Percentiles rank a stretch among this genome's conserved stretches.
Conservation (phyloP, 2,797 vertebrate species). For the Lateolabrax maculatus region DNA sequence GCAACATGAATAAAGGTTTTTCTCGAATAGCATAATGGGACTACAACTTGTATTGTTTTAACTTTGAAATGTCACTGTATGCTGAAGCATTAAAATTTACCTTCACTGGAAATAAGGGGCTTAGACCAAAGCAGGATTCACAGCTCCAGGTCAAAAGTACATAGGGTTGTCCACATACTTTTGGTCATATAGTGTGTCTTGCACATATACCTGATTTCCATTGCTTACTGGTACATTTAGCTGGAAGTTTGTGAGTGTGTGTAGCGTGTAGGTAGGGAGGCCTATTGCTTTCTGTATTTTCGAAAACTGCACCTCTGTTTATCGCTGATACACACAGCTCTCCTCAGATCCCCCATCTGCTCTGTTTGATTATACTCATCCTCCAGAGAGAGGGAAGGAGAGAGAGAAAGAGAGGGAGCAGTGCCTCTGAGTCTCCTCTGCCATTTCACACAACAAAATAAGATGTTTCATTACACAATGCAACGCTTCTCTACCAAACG, state of each 20-base stretch:
- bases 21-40: too few species aligned
- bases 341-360: conserved; percentile 71
- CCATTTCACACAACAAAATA: conserved; percentile 72
- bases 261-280: conserved; percentile 5
- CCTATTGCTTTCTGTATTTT: conserved; percentile 52
- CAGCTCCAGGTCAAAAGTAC: background rate
- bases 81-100: background rate
- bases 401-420: conserved; percentile 32
- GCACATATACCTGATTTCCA: conserved; percentile 4
- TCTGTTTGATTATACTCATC: conserved; percentile 73
- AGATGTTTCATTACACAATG: conserved; percentile 70
- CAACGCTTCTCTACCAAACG: conserved; percentile 56
- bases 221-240: conserved; percentile 17
- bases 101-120: too few species aligned
- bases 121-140: background rate
- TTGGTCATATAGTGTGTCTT: background rate
- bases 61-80: background rate
- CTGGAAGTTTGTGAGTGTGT: conserved; percentile 1
- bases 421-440: conserved; percentile 61
- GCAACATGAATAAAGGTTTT: too few species aligned
- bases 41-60: too few species aligned
- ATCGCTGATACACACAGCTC: conserved; percentile 61
- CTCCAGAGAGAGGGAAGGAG: conserved; percentile 45
- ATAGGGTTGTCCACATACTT: background rate
- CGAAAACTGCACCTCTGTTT: conserved; percentile 48